phyloP scores from a whole-genome alignment of 2,888 invertebrate genomes.

The Arrhopalites spinosus region DNA sequence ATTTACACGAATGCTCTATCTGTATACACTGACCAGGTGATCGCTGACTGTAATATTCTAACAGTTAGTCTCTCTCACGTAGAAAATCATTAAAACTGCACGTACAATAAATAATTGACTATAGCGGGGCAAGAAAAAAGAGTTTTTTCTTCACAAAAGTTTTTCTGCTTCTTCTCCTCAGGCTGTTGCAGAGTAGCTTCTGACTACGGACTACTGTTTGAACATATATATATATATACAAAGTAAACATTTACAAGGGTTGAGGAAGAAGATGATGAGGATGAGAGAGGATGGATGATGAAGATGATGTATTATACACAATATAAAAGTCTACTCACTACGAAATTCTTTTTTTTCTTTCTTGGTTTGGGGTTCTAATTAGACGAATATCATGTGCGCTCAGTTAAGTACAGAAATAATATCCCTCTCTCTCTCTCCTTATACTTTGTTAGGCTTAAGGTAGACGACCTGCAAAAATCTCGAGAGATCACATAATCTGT shows the following conservation, averaged over 20 bases:
- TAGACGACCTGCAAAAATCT: conserved; percentile 41
- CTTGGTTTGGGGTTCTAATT: conserved; percentile 31
- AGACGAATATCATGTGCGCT: conserved; percentile 29
- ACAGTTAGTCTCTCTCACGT: not conserved
- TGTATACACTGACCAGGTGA: conserved; percentile 2
- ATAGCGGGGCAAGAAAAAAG: conserved; percentile 6
- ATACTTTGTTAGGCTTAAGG: conserved; percentile 31
- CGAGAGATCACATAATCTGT: conserved; percentile 37
- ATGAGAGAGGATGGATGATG: not conserved
- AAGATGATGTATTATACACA: not conserved
- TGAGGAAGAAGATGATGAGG: conserved; percentile 6
- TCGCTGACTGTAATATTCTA: not conserved
- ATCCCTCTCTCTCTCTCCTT: conserved; percentile 29
- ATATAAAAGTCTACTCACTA: not conserved
- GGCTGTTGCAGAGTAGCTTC: not conserved
- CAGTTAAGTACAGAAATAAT: conserved; percentile 38
- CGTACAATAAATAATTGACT: conserved; percentile 13
- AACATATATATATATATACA: not conserved
- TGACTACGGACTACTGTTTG: not conserved
- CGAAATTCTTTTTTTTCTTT: not conserved
- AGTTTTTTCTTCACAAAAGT: not conserved
- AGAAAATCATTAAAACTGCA: not conserved
- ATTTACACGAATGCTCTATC: conserved; percentile 10
- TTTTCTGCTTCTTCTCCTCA: not conserved
- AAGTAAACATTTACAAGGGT: conserved; percentile 33